These are phyloP conservation scores for Protophormia terraenovae DNA, from an alignment of 2,888 invertebrate genomes.

Conservation along the genomic window DNA sequence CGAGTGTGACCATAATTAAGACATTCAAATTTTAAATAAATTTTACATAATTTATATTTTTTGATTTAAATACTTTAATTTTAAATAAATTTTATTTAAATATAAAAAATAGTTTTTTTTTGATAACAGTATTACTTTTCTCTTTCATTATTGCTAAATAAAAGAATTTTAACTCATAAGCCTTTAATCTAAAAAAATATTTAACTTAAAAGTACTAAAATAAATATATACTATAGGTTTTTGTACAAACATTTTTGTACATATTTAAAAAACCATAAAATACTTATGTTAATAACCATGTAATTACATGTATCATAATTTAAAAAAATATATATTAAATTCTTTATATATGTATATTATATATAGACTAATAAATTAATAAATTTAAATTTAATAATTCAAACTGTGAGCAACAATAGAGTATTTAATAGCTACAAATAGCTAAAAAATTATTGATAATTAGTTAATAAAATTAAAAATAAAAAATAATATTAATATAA, in stretches of 20 bases:
- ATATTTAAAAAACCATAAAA: background rate
- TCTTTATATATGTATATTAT: background rate
- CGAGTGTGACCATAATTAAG: too few relatives aligned
- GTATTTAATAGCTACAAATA: slow-evolving; percentile 57
- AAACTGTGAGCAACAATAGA: slow-evolving; percentile 67
- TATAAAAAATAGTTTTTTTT: too few relatives aligned
- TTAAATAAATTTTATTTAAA: too few relatives aligned
- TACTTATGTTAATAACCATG: background rate
- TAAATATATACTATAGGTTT: too few relatives aligned
- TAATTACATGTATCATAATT: background rate
- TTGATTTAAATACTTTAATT: too few relatives aligned
- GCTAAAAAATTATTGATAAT: slow-evolving; percentile 41
- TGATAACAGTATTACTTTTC: background rate
- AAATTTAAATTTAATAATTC: slow-evolving; percentile 41
- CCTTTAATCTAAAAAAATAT: background rate
- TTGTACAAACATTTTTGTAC: background rate
- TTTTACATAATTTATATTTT: too few relatives aligned
- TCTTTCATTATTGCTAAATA: background rate
- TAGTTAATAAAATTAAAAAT: slow-evolving; percentile 33
- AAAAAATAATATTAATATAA: background rate
- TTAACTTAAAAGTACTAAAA: background rate
- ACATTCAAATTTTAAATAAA: too few relatives aligned
- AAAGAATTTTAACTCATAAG: background rate
- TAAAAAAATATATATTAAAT: background rate
- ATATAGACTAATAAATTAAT: slow-evolving; percentile 21